phyloP scores from a whole-genome alignment of 2,113 vertebrate genomes.

The Pterophyllum scalare region DNA sequence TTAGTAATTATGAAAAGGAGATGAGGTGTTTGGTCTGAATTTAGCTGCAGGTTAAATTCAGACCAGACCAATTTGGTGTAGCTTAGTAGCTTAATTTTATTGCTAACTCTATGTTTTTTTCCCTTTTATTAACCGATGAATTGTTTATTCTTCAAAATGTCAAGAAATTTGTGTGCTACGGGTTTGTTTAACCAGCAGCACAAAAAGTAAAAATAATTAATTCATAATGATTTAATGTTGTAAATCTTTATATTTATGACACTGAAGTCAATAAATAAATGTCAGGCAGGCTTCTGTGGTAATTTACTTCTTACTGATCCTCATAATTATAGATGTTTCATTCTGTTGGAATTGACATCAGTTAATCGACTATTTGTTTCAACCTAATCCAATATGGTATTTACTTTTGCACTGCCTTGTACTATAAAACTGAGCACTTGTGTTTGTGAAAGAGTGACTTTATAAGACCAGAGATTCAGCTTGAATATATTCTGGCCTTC shows the following conservation, averaged over 20 bases:
- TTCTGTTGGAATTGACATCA: background rate
- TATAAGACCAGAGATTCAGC: background rate
- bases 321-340: background rate
- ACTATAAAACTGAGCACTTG: background rate
- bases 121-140: background rate
- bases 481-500: background rate
- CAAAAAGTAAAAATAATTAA: background rate
- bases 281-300: background rate
- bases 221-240: background rate
- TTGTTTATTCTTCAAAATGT: background rate
- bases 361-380: background rate
- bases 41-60: background rate
- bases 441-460: background rate
- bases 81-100: background rate
- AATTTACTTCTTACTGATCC: background rate
- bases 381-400: background rate
- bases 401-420: background rate
- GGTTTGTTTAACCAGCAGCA: background rate
- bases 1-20: background rate
- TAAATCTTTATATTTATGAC: background rate
- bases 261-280: constrained; percentile 1
- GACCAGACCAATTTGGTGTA: background rate
- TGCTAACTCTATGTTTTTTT: background rate
- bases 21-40: background rate
- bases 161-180: background rate